Conservation (phyloP, 2,888 invertebrate species). For the Athetis lepigone region DNA sequence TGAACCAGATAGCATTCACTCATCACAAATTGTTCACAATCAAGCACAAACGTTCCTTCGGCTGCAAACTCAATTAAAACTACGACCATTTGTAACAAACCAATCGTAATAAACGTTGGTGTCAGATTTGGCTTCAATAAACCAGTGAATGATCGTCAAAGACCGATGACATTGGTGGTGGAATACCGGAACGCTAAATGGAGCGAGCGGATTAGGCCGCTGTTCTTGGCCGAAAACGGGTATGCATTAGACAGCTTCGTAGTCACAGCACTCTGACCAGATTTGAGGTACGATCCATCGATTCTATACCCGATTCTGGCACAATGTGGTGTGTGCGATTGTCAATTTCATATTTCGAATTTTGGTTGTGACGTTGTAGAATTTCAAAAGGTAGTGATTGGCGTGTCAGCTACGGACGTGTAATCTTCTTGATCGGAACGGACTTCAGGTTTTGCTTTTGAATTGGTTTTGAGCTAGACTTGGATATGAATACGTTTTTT, state of each 20-base stretch:
- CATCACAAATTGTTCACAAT: slow-evolving; percentile 71
- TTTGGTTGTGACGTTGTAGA: slow-evolving; percentile 37
- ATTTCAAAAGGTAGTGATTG: slow-evolving; percentile 52
- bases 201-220: slow-evolving; percentile 65
- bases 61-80: slow-evolving; percentile 82
- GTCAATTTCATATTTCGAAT: slow-evolving; percentile 63
- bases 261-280: slow-evolving; percentile 56
- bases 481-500: neutral
- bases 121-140: slow-evolving; percentile 62
- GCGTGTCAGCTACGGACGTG: slow-evolving; percentile 21
- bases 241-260: slow-evolving; percentile 71
- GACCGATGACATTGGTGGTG: slow-evolving; percentile 63
- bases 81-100: slow-evolving; percentile 74
- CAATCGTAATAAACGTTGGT: slow-evolving; percentile 65
- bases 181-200: slow-evolving; percentile 68
- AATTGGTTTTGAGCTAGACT: neutral
- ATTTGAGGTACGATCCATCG: slow-evolving; percentile 69
- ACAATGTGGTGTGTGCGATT: slow-evolving; percentile 52
- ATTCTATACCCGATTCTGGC: slow-evolving; percentile 53
- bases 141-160: slow-evolving; percentile 64
- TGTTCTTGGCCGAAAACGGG: slow-evolving; percentile 69
- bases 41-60: slow-evolving; percentile 68
- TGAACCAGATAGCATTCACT: slow-evolving; percentile 53
- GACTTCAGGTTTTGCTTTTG: slow-evolving; percentile 10
- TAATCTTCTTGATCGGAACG: slow-evolving; percentile 39